Conservation (phyloP, 2,797 vertebrate species). For the Silurus lanzhouensis region DNA sequence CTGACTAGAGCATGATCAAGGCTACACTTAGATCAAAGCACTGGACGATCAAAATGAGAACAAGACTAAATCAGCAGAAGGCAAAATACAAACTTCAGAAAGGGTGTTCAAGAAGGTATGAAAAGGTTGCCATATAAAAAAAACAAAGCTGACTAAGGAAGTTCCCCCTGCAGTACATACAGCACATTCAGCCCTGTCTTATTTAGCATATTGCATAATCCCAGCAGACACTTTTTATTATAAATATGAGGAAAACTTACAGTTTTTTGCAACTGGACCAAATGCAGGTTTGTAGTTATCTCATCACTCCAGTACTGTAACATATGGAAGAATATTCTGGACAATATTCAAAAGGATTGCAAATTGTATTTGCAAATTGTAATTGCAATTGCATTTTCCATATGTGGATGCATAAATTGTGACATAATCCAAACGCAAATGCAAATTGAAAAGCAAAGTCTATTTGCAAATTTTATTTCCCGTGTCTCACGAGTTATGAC, state of each 20-base stretch:
- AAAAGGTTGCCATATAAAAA: constrained; percentile 24
- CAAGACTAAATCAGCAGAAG: constrained; percentile 18
- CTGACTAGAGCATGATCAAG: neutral
- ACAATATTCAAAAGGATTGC: too few relatives aligned
- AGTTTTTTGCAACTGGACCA: neutral
- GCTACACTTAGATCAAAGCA: constrained; percentile 2
- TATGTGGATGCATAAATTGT: too few relatives aligned
- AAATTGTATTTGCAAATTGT: too few relatives aligned
- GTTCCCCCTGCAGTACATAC: constrained; percentile 16
- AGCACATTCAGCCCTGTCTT: constrained; percentile 19
- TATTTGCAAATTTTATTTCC: too few relatives aligned
- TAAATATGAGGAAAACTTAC: neutral
- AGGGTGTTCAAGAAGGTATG: constrained; percentile 23
- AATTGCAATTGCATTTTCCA: too few relatives aligned
- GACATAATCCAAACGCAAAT: too few relatives aligned
- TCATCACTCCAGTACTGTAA: neutral
- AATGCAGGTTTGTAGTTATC: neutral
- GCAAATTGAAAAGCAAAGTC: too few relatives aligned
- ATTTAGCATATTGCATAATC: constrained; percentile 20
- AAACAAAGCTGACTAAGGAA: constrained; percentile 40
- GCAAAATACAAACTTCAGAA: constrained; percentile 17
- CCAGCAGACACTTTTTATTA: neutral
- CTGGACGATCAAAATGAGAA: neutral
- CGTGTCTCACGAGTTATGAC: too few relatives aligned
- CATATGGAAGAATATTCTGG: too few relatives aligned